phyloP scores from a whole-genome alignment of 37 sponge, comb jelly and placozoan species.

The Axinella damicornis region DNA sequence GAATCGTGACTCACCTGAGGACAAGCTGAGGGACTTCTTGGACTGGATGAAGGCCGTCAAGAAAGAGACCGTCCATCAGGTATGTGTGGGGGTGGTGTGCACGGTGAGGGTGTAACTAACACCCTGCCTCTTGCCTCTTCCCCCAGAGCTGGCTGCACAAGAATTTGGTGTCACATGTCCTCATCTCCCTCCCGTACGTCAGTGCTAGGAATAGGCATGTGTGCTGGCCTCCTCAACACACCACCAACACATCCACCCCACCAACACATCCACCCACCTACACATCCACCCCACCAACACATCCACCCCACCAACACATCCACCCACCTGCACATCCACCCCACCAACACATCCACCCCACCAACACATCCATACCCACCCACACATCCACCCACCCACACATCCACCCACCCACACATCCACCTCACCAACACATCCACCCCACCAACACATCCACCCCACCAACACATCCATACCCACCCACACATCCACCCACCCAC shows the following conservation, averaged over 20 bases:
- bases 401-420: neutral
- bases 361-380: too few relatives aligned
- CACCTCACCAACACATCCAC: neutral
- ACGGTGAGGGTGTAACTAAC: too few relatives aligned
- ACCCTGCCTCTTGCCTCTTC: too few relatives aligned
- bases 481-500: neutral
- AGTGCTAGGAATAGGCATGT: too few relatives aligned
- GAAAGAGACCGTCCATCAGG: slow-evolving; percentile 67
- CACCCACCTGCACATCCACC: neutral
- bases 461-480: too few relatives aligned
- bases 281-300: too few relatives aligned
- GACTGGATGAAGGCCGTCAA: slow-evolving; percentile 80
- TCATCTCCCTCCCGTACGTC: neutral
- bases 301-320: too few relatives aligned
- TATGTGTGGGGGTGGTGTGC: neutral
- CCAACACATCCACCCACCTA: neutral
- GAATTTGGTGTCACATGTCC: neutral
- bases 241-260: neutral
- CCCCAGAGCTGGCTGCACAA: slow-evolving; percentile 1
- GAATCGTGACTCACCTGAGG: slow-evolving; percentile 73
- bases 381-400: neutral
- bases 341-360: too few relatives aligned
- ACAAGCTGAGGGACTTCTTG: slow-evolving; percentile 87
- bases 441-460: neutral
- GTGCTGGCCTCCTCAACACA: too few relatives aligned